Conservation (phyloP, 2,113 vertebrate genomes). For the Cyprinodon variegatus region DNA sequence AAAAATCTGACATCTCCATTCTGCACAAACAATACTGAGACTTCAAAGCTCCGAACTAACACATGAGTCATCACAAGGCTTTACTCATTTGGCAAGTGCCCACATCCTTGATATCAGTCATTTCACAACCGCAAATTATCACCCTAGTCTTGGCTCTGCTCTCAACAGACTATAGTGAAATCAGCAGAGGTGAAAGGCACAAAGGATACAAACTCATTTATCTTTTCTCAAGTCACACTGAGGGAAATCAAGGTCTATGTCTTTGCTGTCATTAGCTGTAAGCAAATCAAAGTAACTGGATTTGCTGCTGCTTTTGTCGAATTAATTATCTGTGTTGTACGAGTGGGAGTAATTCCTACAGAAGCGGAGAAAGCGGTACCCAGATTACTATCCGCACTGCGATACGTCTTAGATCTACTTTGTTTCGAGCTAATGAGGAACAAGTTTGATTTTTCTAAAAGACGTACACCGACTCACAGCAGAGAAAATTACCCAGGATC, state of each 20-base stretch:
- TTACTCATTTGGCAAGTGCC: conserved; percentile 65
- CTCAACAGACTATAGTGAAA: conserved; percentile 36
- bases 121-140: conserved; percentile 71
- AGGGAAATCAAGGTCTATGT: conserved; percentile 6
- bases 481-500: conserved; percentile 5
- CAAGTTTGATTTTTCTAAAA: conserved; percentile 8
- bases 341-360: conserved; percentile 12
- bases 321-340: conserved; percentile 14
- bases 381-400: conserved; percentile 13
- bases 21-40: conserved; percentile 31
- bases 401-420: neutral
- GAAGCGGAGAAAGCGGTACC: neutral
- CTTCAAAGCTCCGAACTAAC: conserved; percentile 46
- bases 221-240: conserved; percentile 21
- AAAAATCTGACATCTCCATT: conserved; percentile 42
- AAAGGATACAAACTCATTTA: conserved; percentile 31
- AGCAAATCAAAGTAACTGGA: conserved; percentile 1
- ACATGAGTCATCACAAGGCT: conserved; percentile 44
- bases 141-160: conserved; percentile 62
- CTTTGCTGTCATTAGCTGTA: conserved; percentile 1
- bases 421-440: conserved; percentile 11
- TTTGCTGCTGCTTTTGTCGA: conserved; percentile 6
- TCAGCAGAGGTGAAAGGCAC: conserved; percentile 48
- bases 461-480: neutral
- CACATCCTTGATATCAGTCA: conserved; percentile 71